These are phyloP conservation scores for Invenusta paracnida DNA, from an alignment of 2,888 invertebrate genomes.

Conservation along the genomic window DNA sequence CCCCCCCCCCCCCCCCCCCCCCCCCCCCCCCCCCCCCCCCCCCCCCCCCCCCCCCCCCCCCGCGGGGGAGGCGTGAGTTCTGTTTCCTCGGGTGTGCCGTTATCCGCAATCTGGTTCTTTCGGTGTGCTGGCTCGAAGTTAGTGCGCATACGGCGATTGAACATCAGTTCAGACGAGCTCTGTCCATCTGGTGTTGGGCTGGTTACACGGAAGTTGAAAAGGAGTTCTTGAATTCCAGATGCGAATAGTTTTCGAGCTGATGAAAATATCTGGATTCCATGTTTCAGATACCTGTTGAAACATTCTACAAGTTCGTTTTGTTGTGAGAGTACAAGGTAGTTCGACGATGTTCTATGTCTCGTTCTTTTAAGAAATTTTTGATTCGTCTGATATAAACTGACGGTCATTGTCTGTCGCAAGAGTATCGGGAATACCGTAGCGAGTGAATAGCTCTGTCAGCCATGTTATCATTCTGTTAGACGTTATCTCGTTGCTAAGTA, in stretches of 20 bases:
- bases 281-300: background rate
- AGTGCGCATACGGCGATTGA: background rate
- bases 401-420: constrained; percentile 22
- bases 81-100: background rate
- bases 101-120: background rate
- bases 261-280: background rate
- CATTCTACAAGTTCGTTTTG: background rate
- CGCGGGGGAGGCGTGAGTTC: background rate
- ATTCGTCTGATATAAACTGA: constrained; percentile 31
- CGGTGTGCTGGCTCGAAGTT: background rate
- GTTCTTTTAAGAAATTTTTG: background rate
- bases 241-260: background rate
- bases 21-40: too few species aligned
- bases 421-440: background rate
- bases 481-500: background rate
- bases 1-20: too few species aligned
- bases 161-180: background rate
- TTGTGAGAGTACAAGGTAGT: background rate
- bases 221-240: background rate
- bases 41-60: too few species aligned
- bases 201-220: background rate
- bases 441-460: constrained; percentile 15
- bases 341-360: background rate
- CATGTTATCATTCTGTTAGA: background rate
- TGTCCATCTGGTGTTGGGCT: background rate